phyloP scores from a whole-genome alignment of 2,888 invertebrate genomes.

The Allacma fusca region DNA sequence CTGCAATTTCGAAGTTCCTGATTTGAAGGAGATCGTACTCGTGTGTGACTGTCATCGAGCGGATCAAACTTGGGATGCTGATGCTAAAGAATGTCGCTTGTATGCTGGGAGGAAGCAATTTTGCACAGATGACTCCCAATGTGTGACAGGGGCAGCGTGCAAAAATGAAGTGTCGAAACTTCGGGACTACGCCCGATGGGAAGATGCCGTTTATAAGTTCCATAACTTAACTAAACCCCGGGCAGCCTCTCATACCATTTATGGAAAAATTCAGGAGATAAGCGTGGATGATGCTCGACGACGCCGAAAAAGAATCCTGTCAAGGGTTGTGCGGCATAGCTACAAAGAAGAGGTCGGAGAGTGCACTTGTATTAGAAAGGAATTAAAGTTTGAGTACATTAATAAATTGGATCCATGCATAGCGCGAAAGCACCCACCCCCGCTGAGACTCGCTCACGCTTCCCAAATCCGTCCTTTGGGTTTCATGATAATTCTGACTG shows the following conservation, averaged over 20 bases:
- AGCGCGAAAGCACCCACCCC: conserved; percentile 13
- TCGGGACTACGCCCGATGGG: conserved; percentile 34
- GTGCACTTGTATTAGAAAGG: conserved; percentile 28
- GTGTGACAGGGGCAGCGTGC: conserved; percentile 24
- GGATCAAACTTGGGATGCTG: conserved; percentile 24
- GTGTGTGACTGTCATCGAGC: conserved; percentile 25
- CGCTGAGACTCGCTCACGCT: background rate
- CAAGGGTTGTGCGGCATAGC: conserved; percentile 11
- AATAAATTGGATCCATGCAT: conserved; percentile 30
- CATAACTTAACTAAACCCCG: conserved; percentile 1
- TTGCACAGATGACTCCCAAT: conserved; percentile 35
- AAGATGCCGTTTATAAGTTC: background rate
- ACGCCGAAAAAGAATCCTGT: conserved; percentile 25
- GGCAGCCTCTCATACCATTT: background rate
- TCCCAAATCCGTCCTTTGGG: too few species aligned
- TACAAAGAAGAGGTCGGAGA: conserved; percentile 41
- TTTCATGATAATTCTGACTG: too few species aligned
- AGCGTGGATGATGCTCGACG: conserved; percentile 10
- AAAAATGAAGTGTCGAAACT: conserved; percentile 34
- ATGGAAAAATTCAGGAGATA: background rate
- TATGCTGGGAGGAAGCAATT: conserved; percentile 34
- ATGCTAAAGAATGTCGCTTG: conserved; percentile 17
- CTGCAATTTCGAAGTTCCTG: conserved; percentile 36
- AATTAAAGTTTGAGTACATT: conserved; percentile 1
- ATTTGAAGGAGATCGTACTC: conserved; percentile 24